Conservation (phyloP, 2,113 vertebrate genomes). For the Noturus placidus region DNA sequence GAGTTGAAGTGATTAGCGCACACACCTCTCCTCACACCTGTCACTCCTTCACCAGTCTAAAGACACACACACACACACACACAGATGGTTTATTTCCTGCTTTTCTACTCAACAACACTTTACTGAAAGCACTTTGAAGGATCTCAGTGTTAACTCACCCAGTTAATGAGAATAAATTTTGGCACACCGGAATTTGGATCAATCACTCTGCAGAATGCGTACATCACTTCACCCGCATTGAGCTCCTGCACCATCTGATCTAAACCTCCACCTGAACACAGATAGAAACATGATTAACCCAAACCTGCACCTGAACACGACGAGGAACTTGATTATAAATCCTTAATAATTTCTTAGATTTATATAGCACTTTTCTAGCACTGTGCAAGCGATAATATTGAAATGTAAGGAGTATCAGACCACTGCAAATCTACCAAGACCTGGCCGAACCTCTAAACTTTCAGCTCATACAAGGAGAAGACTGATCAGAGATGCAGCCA, state of each 20-base stretch:
- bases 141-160: conserved; percentile 76
- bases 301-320: conserved; percentile 80
- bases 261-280: conserved; percentile 81
- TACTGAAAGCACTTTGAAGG: neutral
- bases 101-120: neutral
- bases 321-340: neutral
- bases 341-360: no score
- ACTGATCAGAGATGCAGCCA: no score
- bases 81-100: neutral
- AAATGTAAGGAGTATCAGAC: no score
- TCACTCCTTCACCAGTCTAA: conserved; percentile 75
- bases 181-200: conserved; percentile 89
- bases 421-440: no score
- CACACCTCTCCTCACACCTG: conserved; percentile 80
- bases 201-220: conserved; percentile 88
- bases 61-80: conserved; percentile 7
- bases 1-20: conserved; percentile 89
- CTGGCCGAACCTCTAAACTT: no score
- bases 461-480: no score
- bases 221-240: conserved; percentile 96
- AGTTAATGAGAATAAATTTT: conserved; percentile 95
- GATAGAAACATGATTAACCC: conserved; percentile 37
- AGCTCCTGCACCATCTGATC: conserved; percentile 94
- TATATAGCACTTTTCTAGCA: no score
- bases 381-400: no score